Conservation (phyloP, 2,888 invertebrate genomes). For the Drosophila prostipennis region DNA sequence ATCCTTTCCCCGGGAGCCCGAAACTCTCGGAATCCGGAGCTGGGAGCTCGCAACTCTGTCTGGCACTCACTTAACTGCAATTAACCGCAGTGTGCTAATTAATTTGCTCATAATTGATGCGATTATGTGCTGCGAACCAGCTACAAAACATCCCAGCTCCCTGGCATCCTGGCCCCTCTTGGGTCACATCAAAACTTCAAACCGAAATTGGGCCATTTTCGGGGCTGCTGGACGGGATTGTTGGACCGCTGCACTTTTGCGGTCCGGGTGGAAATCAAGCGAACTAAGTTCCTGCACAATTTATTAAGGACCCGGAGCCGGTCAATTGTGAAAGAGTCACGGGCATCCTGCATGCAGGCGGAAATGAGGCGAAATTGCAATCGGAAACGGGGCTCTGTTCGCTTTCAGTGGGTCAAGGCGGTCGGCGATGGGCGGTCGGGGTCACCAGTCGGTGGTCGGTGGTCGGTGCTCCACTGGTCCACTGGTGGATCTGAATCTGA, state of each 20-base stretch:
- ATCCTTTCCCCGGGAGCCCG: conserved; percentile 23
- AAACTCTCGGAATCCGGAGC: not conserved
- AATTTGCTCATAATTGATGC: conserved; percentile 80
- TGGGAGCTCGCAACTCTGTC: conserved; percentile 10
- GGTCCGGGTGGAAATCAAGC: conserved; percentile 73
- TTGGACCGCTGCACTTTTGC: conserved; percentile 38
- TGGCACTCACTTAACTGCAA: conserved; percentile 71
- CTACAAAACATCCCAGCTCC: conserved; percentile 45
- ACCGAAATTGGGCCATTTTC: conserved; percentile 34
- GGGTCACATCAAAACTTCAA: conserved; percentile 53
- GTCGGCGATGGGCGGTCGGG: conserved; percentile 13
- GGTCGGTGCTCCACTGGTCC: too few species aligned
- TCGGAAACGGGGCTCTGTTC: conserved; percentile 25
- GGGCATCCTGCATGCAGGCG: conserved; percentile 46
- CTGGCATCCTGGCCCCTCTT: conserved; percentile 42
- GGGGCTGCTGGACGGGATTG: not conserved
- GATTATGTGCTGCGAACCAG: conserved; percentile 67
- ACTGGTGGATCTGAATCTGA: conserved; percentile 51
- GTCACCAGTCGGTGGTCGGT: conserved; percentile 1
- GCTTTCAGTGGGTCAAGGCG: conserved; percentile 47
- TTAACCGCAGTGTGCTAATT: conserved; percentile 79
- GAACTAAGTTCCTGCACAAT: conserved; percentile 44
- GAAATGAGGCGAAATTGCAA: conserved; percentile 51
- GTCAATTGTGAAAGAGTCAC: conserved; percentile 52
- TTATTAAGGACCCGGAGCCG: conserved; percentile 43